Evolutionary conservation across 2,888 invertebrate genomes (phyloP).

Genomic region (Creontiades dilutus): DNA sequence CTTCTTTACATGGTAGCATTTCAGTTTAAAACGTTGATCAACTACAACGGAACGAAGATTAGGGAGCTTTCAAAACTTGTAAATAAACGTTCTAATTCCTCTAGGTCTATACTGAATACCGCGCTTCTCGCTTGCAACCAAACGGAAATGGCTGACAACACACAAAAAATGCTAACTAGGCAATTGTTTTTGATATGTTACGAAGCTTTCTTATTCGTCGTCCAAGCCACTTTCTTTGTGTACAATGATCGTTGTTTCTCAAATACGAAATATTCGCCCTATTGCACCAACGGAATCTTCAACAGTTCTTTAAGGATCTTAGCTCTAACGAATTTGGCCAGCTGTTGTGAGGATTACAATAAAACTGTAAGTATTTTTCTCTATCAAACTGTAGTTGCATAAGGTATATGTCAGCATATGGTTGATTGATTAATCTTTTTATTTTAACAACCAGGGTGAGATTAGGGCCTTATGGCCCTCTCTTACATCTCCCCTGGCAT

Average conservation of each 20-base stretch:
- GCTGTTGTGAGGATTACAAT: constrained; percentile 19
- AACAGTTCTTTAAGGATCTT: background rate
- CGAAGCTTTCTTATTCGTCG: background rate
- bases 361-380: background rate
- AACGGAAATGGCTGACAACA: background rate
- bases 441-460: too few relatives aligned
- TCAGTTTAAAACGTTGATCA: background rate
- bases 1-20: background rate
- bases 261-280: background rate
- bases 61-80: background rate
- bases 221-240: background rate
- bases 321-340: background rate
- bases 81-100: background rate
- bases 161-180: background rate
- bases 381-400: too few relatives aligned
- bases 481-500: too few relatives aligned
- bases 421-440: too few relatives aligned
- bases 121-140: background rate
- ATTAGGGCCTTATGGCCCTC: too few relatives aligned
- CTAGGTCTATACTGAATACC: background rate
- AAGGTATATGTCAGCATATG: too few relatives aligned
- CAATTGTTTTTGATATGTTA: constrained; percentile 19
- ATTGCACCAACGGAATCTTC: background rate
- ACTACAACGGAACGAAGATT: background rate
- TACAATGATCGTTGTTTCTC: background rate